A percentile compares a stretch with the other conserved stretches of the same genome.
These are phyloP conservation scores for Aporrectodea caliginosa DNA, from an alignment of 1,140 invertebrate species.

Conservation along the genomic window DNA sequence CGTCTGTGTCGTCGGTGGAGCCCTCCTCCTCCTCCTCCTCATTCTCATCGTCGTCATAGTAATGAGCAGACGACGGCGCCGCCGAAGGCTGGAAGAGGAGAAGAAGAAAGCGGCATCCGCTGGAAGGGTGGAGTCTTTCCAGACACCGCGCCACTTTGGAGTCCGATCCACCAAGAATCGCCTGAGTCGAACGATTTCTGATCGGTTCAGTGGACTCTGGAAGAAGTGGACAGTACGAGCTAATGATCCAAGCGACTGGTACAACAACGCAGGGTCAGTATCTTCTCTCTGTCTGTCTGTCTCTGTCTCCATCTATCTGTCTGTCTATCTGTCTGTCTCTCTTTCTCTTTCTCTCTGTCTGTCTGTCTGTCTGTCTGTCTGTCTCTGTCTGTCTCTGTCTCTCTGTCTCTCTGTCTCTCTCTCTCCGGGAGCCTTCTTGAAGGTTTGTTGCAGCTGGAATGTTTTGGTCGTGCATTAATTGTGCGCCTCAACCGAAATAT, in stretches of 20 bases:
- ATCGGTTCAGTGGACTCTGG: not conserved
- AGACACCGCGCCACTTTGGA: not conserved
- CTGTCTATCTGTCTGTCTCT: too few relatives aligned
- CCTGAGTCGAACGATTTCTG: not conserved
- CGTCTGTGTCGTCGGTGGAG: not conserved
- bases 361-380: too few relatives aligned
- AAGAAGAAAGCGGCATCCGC: not conserved
- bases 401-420: too few relatives aligned
- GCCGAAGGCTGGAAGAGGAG: not conserved
- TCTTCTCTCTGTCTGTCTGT: too few relatives aligned
- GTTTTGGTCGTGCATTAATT: too few relatives aligned
- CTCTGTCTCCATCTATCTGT: too few relatives aligned
- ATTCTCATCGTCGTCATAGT: not conserved
- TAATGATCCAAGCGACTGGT: not conserved
- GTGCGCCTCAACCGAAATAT: too few relatives aligned
- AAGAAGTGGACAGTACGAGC: not conserved
- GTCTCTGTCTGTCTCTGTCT: too few relatives aligned
- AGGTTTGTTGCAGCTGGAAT: too few relatives aligned
- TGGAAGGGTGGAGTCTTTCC: not conserved
- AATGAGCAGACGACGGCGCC: not conserved
- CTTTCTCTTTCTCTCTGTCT: too few relatives aligned
- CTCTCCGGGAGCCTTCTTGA: too few relatives aligned
- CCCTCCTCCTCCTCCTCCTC: not conserved
- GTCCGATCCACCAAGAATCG: not conserved
- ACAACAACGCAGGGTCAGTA: not conserved